Conservation (phyloP, 2,888 invertebrate genomes). For the Tryphoninae sp. region DNA sequence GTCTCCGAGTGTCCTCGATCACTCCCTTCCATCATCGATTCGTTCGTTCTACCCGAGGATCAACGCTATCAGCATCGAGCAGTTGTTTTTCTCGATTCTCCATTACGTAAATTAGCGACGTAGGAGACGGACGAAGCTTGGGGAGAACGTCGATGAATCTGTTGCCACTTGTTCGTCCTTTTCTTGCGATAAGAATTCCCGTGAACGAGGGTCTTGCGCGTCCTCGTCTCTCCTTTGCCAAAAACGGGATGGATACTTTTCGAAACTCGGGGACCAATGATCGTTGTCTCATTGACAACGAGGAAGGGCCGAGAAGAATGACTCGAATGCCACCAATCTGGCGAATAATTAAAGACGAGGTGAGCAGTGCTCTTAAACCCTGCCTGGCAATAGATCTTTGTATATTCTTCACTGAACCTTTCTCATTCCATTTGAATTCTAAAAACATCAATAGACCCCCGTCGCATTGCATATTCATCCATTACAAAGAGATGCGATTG, state of each 20-base stretch:
- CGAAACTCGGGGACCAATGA: conserved; percentile 74
- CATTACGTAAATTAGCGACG: conserved; percentile 72
- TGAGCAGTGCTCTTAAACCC: neutral
- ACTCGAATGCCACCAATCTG: conserved; percentile 10
- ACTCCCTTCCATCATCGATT: conserved; percentile 8
- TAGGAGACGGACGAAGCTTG: conserved; percentile 59
- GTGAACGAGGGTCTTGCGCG: neutral
- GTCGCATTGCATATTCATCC: too few species aligned
- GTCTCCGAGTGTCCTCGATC: conserved; percentile 64
- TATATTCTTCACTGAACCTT: too few species aligned
- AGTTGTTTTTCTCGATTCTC: conserved; percentile 74
- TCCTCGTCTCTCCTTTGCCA: neutral
- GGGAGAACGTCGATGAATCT: conserved; percentile 31
- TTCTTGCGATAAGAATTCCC: conserved; percentile 13
- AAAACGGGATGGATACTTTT: too few species aligned
- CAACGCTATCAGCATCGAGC: conserved; percentile 71
- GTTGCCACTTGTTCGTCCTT: conserved; percentile 22
- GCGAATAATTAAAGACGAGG: conserved; percentile 19
- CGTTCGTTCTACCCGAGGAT: conserved; percentile 47
- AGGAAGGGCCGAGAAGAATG: neutral
- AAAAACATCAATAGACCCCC: too few species aligned
- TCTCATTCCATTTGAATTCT: too few species aligned
- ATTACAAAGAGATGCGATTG: too few species aligned
- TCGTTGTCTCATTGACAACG: conserved; percentile 23
- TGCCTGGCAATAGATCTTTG: too few species aligned